Evolutionary conservation across 2,113 vertebrate genomes (phyloP), one percentile per base, ranked within the genome.

Genomic region (Acanthochromis polyacanthus): DNA sequence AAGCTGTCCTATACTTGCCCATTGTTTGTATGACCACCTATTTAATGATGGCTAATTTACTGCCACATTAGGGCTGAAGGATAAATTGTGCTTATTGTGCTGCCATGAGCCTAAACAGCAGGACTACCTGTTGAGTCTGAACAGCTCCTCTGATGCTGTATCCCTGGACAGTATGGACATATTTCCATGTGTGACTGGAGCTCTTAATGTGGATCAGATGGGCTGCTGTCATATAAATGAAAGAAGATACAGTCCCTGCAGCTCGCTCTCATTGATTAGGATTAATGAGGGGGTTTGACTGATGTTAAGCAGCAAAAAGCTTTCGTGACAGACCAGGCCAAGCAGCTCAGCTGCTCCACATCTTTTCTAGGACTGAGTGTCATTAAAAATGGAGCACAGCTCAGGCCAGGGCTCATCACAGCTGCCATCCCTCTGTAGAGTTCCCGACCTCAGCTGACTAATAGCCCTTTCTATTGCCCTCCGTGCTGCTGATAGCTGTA

Each of bases 361-460:
- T 81, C 55, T 68, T 62, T 48, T 70, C 59, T 20, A 16, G 28
- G 60, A 28, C 51, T 10, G 4, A 40, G 64, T 25, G 62, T 86
- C 86, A 86, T 88, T 90, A 92, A 90, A 91, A 90, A 85, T 88
- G 82, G 78, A 91, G 62, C 48, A 76, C 9, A 19, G 67, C 74
- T 62, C 56, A 60, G 74, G 28, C 65, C 64, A n/a, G 46, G 81
- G 81, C 66, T 85, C 52, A 79, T 85, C 70, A 65, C 61, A 48
- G 62, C 45, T 30, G 0, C 23, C 53, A 7, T 58, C 58, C 67
- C 78, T 80, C 71, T 57, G 62, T 20, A 68, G 73, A 85, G 60
- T 51, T 80, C 84, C 68, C 84, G 84, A 87, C 84, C 87, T 87
- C 59, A 4, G 40, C 57, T 36, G 73, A 53, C 57, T 82, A 79